Conservation (phyloP, 2,888 invertebrate species). For the Galeopsomyia nigrocyanea region DNA sequence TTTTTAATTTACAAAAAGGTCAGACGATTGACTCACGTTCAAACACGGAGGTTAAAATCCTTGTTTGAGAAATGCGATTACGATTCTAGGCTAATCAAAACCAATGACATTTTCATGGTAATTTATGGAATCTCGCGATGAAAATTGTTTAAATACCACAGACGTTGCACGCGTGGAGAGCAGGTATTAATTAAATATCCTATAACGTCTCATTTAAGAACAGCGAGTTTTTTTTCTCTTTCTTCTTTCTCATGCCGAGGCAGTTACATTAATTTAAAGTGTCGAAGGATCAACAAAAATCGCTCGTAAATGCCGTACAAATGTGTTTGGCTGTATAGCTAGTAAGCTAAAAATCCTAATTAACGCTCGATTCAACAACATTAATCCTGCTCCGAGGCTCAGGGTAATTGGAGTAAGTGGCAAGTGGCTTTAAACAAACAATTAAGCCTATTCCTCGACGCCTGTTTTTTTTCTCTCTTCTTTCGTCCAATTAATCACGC, state of each 20-base stretch:
- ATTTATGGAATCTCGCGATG: not conserved
- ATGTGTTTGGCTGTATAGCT: no score
- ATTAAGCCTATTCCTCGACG: constrained; percentile 15
- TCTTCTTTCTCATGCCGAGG: no score
- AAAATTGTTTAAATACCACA: no score
- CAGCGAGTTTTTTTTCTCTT: no score
- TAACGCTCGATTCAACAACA: constrained; percentile 18
- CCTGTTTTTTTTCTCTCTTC: constrained; percentile 19
- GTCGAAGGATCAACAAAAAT: no score
- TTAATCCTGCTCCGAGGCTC: constrained; percentile 6
- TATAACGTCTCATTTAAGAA: no score
- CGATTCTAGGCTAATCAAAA: constrained; percentile 24
- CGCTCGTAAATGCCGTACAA: no score
- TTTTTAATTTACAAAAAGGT: constrained; percentile 12
- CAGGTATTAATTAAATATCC: no score
- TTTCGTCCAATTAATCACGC: constrained; percentile 17
- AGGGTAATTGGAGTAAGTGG: constrained; percentile 24
- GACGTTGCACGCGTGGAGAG: no score
- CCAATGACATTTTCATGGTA: constrained; percentile 23
- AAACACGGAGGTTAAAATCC: not conserved
- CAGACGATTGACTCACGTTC: not conserved
- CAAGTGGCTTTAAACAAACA: constrained; percentile 24
- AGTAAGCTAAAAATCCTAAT: constrained; percentile 9
- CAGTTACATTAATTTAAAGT: no score
- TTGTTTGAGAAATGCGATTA: constrained; percentile 12